Evolutionary conservation across 2,888 invertebrate species (phyloP), one percentile per base, ranked within the genome.

Genomic region (Trissolcus brochymenae): DNA sequence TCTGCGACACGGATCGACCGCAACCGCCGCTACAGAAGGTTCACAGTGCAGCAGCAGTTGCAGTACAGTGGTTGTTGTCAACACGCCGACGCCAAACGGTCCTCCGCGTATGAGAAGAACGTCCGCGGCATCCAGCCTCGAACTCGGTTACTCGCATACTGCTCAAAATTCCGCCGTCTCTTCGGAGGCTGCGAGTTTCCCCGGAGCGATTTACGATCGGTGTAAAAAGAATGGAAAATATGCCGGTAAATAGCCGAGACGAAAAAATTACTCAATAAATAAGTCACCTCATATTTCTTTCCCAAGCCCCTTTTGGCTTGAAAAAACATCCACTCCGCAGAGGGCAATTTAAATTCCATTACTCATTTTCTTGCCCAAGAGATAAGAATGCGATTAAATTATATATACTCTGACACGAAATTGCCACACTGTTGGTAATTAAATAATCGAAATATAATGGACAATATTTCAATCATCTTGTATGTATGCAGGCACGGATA

Each of bases 41-140:
- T 95, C 95, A 25, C 95, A 95, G 87, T 95, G 96, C 88, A 95
- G 95, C 68, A 95, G 95, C 62, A 95, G 95, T 25, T 95, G 95
- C 87, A 95, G 95, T 85, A 96, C 96, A 41, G 95, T 95, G n/a
- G 95, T 95, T 81, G 94, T 95, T 82, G 92, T 91, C 7, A 90
- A 91, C 81, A 90, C 91, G 29, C 91, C 91, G 54, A 25, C 25
- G 25, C 86, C 90, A 17, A 90, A 90, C 65, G 83, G 86, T 73
- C 89, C 91, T 11, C 85, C 84, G 83, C 72, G 90, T 89, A 89
- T 83, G 62, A 92, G 94, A 81, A 91, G 94, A 83, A 91, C 94
- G 76, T 95, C 95, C 25, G 94, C 95, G 50, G 93, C 94, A 60
- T 95, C 95, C 81, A 95, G 95, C 85, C 90, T 96, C 84, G 96